These are phyloP conservation scores for Motacilla alba DNA, from an alignment of 2,113 vertebrate species.

Conservation along the genomic window DNA sequence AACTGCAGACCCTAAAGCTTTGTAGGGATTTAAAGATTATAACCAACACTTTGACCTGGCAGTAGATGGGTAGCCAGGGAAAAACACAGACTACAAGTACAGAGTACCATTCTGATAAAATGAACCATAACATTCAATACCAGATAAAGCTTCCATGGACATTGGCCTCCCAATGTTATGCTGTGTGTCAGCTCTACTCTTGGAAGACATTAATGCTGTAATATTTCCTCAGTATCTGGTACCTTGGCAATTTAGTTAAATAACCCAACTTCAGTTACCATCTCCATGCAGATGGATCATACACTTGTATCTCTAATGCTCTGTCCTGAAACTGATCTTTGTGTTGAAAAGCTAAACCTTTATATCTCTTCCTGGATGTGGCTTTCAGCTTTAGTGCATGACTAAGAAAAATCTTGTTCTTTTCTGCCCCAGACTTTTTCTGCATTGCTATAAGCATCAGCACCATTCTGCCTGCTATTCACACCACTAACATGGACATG, in stretches of 20 bases:
- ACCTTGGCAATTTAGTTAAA: neutral
- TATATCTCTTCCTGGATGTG: neutral
- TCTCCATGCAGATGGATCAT: neutral
- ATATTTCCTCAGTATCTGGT: neutral
- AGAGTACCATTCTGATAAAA: constrained; percentile 37
- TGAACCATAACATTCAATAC: constrained; percentile 46
- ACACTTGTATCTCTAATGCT: neutral
- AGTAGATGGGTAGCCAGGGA: neutral
- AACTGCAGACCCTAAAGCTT: constrained; percentile 18
- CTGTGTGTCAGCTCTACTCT: neutral
- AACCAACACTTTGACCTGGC: constrained; percentile 45
- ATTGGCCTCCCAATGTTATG: constrained; percentile 16
- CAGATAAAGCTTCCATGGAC: constrained; percentile 39
- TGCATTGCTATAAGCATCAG: neutral
- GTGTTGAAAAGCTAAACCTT: neutral
- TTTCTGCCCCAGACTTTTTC: neutral
- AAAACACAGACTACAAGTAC: neutral
- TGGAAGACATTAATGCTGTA: neutral
- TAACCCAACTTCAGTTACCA: neutral
- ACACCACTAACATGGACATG: neutral
- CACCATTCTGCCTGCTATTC: neutral
- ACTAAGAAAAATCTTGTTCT: neutral
- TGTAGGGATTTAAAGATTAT: constrained; percentile 57
- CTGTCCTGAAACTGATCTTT: neutral
- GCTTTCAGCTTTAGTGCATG: neutral